These are phyloP conservation scores for Okamejei kenojei DNA, from an alignment of 2,797 vertebrate genomes.

Conservation along the genomic window DNA sequence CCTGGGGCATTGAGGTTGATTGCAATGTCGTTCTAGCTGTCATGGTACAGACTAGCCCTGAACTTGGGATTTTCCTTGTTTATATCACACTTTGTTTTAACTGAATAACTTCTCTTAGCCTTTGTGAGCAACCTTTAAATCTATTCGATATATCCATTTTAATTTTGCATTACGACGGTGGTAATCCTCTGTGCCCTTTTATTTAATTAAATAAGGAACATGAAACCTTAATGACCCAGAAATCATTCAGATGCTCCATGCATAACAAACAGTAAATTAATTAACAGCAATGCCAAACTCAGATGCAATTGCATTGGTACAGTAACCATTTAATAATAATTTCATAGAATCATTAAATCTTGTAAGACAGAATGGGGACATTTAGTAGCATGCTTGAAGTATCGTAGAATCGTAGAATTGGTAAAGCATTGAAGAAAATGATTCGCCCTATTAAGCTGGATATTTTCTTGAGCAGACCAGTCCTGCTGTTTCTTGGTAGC, in stretches of 20 bases:
- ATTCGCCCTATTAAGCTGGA: too few species aligned
- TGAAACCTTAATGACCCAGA: neutral
- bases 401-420: too few species aligned
- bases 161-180: neutral
- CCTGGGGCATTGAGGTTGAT: neutral
- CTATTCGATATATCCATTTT: neutral
- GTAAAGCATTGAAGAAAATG: too few species aligned
- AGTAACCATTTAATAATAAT: neutral
- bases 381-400: too few species aligned
- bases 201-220: neutral
- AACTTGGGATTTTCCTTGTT: neutral
- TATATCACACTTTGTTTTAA: neutral
- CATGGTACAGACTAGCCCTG: neutral
- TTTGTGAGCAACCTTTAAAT: neutral
- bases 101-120: neutral
- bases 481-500: too few species aligned
- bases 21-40: neutral
- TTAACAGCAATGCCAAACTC: neutral
- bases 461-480: too few species aligned
- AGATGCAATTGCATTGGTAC: neutral
- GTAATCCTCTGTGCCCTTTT: neutral
- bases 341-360: neutral
- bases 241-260: neutral
- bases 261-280: neutral
- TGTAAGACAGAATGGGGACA: neutral